phyloP scores from a whole-genome alignment of 2,113 vertebrate genomes.

The Eulemur macaco region DNA sequence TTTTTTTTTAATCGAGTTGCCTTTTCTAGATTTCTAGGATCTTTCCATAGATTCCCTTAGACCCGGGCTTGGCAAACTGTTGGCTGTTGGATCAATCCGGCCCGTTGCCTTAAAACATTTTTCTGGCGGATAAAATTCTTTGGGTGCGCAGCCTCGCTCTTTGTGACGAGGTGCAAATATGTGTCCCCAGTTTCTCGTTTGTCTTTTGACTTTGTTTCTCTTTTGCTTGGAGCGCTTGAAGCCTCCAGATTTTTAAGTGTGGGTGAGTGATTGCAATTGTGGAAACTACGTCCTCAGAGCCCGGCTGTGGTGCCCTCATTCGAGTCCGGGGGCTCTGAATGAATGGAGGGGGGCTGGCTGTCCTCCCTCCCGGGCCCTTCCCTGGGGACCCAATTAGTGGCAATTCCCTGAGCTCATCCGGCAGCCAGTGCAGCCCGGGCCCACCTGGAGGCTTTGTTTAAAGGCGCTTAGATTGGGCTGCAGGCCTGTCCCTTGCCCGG shows the following conservation, averaged over 20 bases:
- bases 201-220: neutral
- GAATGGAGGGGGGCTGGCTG: neutral
- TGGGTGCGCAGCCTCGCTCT: neutral
- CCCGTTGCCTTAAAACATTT: neutral
- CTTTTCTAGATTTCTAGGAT: neutral
- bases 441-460: constrained; percentile 59
- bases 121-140: neutral
- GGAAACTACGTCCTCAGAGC: neutral
- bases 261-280: too few species aligned
- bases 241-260: too few species aligned
- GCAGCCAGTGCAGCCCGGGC: neutral
- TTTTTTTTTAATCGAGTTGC: neutral
- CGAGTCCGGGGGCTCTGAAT: neutral
- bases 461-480: neutral
- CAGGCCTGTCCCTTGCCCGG: too few species aligned
- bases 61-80: neutral
- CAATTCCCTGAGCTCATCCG: neutral
- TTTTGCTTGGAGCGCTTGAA: neutral
- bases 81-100: neutral
- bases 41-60: neutral
- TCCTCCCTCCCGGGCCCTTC: neutral
- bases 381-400: constrained; percentile 45
- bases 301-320: fast-evolving
- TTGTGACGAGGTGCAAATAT: neutral
- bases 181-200: neutral